Base-by-base conservation (phyloP, 1,140 invertebrate species). In the Zaprionus taronus region DNA sequence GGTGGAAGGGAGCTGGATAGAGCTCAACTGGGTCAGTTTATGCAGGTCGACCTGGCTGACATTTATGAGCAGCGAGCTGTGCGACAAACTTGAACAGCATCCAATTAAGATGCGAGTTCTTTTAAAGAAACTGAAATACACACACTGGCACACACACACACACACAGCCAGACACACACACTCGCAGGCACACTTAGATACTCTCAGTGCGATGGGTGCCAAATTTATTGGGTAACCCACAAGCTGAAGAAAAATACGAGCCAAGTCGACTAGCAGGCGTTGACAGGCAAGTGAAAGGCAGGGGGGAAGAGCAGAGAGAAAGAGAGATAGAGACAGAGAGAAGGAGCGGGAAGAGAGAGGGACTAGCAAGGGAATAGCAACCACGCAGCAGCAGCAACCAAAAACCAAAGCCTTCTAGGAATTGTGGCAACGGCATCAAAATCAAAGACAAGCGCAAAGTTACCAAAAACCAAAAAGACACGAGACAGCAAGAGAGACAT, bases 11-110 rank as follows among this genome's bases (percentile, higher is more conserved):
- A 68, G 47, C 4, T 49, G 75, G 62, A 75, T 55, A 64, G 51
- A 66, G 76, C 80, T 71, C 73, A 89, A 90, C 76, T 90, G 84
- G 85, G 81, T 89, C 85, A 90, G 81, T 90, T 90, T 84, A 89
- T 87, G 85, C 84, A 87, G 81, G 81, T 77, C 83, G 80, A 83
- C 63, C 69, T 77, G 62, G 65, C 71, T 81, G 85, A 87, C 81
- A 87, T 83, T 90, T 84, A 90, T 90, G 84, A 81, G 81, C 81
- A 79, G 24, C 57, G 64, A 44, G 51, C 17, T 17, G 61, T 28
- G 53, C 61, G 62, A 75, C 74, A 68, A 67, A 74, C 72, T 79
- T 67, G 60, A 76, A 72, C 55, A 64, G 31, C 47, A 51, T 68
- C 80, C 83, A 86, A 86, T 86, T 86, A 86, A 87, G 67, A 77